Conservation (phyloP, 2,113 vertebrate genomes). For the Galbula dea region DNA sequence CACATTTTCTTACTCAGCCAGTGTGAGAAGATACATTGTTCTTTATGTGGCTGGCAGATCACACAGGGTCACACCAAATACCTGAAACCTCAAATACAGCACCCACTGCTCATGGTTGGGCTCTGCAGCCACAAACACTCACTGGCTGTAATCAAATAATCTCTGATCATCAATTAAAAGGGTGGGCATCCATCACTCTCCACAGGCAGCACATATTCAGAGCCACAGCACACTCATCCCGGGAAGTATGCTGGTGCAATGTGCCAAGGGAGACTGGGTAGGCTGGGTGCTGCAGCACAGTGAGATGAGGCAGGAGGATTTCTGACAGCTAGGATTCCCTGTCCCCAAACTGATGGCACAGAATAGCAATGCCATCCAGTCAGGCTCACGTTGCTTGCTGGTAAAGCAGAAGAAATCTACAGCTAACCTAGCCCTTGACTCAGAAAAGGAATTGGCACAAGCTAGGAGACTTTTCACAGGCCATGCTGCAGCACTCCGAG, state of each 20-base stretch:
- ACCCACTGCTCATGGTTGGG: rapidly evolving
- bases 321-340: background rate
- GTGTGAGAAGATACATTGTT: background rate
- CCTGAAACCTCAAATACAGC: background rate
- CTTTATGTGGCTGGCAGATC: background rate
- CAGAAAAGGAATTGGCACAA: background rate
- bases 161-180: background rate
- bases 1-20: background rate
- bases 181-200: background rate
- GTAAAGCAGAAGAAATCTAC: background rate
- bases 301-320: rapidly evolving
- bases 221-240: background rate
- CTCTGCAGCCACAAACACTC: background rate
- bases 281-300: background rate
- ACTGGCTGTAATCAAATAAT: background rate
- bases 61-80: background rate
- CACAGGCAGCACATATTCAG: background rate
- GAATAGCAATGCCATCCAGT: background rate
- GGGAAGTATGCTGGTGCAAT: background rate
- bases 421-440: background rate
- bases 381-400: background rate
- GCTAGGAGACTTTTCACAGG: background rate
- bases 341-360: background rate
- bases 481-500: background rate
- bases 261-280: background rate